Conservation (phyloP, 2,797 vertebrate species). For the Lycodopsis pacificus region DNA sequence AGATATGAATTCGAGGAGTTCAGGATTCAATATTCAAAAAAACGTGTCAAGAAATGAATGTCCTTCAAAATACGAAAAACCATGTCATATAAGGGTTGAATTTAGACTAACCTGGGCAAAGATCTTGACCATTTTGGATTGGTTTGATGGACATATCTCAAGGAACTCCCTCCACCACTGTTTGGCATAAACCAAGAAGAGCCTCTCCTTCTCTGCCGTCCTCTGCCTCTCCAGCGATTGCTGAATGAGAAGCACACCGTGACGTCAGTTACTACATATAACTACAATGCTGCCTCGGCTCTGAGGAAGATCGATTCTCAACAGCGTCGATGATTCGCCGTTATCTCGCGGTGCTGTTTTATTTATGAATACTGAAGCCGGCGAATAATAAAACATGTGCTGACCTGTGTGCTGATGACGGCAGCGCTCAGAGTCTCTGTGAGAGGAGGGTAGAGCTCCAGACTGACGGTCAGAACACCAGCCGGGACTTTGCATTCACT, state of each 20-base stretch:
- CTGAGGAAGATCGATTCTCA: conserved; percentile 6
- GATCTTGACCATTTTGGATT: conserved; percentile 94
- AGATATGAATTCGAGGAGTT: background rate
- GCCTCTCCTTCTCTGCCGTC: conserved; percentile 93
- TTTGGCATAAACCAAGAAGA: conserved; percentile 97
- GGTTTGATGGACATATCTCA: conserved; percentile 93
- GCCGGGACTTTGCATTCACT: conserved; percentile 91
- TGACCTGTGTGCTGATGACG: conserved; percentile 93
- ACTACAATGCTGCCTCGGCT: background rate
- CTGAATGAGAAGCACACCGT: conserved; percentile 75
- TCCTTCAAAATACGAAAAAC: background rate
- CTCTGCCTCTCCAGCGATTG: conserved; percentile 93
- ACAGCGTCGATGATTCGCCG: conserved; percentile 28
- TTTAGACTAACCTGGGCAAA: conserved; percentile 93
- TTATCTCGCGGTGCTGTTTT: background rate
- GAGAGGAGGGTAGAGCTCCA: conserved; percentile 94
- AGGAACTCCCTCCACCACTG: conserved; percentile 99
- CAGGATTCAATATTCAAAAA: background rate
- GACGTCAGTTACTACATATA: conserved; percentile 5
- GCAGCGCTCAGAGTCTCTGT: conserved; percentile 87
- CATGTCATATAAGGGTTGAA: accelerated
- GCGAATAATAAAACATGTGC: conserved; percentile 35
- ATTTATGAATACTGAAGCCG: conserved; percentile 38
- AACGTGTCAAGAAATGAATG: background rate
- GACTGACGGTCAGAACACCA: conserved; percentile 92